phyloP scores from a whole-genome alignment of 2,797 vertebrate species.

The Eremophila alpestris region DNA sequence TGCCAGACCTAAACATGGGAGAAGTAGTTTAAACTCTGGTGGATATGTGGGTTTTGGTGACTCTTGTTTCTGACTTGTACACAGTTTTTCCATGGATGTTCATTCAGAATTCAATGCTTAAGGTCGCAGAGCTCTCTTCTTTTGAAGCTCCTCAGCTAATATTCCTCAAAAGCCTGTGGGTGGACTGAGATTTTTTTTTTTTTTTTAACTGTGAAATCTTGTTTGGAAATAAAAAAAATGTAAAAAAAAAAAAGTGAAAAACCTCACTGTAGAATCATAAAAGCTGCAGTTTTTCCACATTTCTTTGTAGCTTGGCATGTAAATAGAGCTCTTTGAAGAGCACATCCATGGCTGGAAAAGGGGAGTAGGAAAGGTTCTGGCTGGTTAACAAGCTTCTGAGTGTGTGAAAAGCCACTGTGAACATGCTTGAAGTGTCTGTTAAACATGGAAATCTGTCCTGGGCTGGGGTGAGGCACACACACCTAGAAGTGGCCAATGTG shows the following conservation, averaged over 20 bases:
- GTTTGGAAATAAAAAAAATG: neutral
- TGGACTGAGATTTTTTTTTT: neutral
- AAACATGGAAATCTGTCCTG: neutral
- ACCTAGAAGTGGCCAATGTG: neutral
- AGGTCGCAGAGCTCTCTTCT: neutral
- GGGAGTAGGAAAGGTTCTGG: neutral
- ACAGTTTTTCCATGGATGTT: neutral
- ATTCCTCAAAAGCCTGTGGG: slow-evolving; percentile 1
- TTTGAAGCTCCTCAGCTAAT: neutral
- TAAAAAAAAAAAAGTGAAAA: neutral
- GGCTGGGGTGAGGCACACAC: neutral
- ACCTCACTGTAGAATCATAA: slow-evolving; percentile 42
- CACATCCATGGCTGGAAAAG: neutral
- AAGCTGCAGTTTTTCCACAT: slow-evolving; percentile 46
- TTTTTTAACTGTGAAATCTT: neutral
- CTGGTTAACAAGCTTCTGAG: neutral
- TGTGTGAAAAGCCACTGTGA: neutral
- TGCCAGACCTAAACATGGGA: neutral
- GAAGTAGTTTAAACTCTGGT: neutral
- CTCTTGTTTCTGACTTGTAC: neutral
- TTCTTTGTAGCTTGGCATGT: slow-evolving; percentile 58
- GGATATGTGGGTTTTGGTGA: neutral
- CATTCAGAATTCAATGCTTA: neutral
- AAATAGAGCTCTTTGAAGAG: slow-evolving; percentile 62
- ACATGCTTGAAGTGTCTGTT: neutral